phyloP scores from a whole-genome alignment of 92 coral and sea anemone species.

The Isaurus tuberculatus region DNA sequence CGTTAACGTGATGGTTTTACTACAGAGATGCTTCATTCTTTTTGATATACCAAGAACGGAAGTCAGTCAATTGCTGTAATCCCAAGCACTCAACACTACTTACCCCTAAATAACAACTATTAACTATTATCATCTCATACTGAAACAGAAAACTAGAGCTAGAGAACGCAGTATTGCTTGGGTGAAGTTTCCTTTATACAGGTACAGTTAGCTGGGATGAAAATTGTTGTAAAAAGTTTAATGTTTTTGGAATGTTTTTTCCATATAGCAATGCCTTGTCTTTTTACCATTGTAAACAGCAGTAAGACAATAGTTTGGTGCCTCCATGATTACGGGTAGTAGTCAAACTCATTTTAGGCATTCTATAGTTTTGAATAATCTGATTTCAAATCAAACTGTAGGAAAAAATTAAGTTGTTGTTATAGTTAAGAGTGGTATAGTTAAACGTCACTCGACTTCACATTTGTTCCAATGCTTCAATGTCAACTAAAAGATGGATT shows the following conservation, averaged over 20 bases:
- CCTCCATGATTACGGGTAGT: background rate
- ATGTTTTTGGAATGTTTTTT: background rate
- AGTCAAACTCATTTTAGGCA: background rate
- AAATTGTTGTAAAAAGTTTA: background rate
- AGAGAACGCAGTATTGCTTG: background rate
- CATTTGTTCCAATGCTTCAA: background rate
- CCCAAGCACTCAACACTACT: conserved; percentile 47
- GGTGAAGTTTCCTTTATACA: background rate
- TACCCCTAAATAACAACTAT: conserved; percentile 13
- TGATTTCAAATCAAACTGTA: background rate
- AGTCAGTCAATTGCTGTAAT: conserved; percentile 43
- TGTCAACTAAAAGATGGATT: background rate
- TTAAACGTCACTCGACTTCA: background rate
- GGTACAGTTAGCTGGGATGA: background rate
- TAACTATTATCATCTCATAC: background rate
- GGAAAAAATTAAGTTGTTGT: background rate
- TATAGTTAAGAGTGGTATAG: background rate
- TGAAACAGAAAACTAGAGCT: background rate
- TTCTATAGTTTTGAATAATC: background rate
- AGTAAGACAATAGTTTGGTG: background rate
- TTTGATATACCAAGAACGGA: conserved; percentile 25
- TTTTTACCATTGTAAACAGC: background rate
- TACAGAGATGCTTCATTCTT: background rate
- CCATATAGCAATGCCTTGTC: background rate
- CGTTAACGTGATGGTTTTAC: background rate